phyloP scores from a whole-genome alignment of 2,797 vertebrate genomes.

The Halcyon chelicuti region DNA sequence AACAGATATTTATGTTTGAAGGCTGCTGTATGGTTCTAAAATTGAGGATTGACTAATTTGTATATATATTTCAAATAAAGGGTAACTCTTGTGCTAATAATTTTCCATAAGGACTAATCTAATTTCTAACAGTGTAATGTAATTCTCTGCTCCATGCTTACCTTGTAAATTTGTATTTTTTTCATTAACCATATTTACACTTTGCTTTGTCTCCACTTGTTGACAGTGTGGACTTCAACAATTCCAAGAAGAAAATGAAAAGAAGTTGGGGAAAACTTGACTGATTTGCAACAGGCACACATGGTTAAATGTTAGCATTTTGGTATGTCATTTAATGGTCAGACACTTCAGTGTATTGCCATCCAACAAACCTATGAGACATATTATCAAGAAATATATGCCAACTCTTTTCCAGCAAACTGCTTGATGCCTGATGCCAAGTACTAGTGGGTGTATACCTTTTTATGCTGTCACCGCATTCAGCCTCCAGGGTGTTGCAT shows the following conservation, averaged over 20 bases:
- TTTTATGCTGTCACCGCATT: constrained; percentile 69
- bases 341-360: constrained; percentile 39
- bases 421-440: constrained; percentile 68
- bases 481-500: constrained; percentile 68
- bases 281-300: constrained; percentile 16
- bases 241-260: neutral
- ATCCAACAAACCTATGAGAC: constrained; percentile 61
- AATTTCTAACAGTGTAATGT: neutral
- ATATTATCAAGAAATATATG: constrained; percentile 61
- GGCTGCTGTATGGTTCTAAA: neutral
- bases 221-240: neutral
- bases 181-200: neutral
- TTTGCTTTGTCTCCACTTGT: neutral
- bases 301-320: constrained; percentile 55
- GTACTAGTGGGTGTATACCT: constrained; percentile 69
- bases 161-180: constrained; percentile 13
- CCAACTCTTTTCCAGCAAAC: constrained; percentile 64
- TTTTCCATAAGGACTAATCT: neutral
- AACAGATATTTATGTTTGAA: neutral
- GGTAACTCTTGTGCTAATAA: neutral
- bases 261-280: constrained; percentile 26
- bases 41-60: neutral
- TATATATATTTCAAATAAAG: neutral
- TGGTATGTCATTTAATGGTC: constrained; percentile 52
- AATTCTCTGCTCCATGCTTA: neutral